Percentiles rank a stretch among this genome's conserved stretches.
phyloP scores from a whole-genome alignment of 2,797 vertebrate genomes.

The Sitta carolinensis region DNA sequence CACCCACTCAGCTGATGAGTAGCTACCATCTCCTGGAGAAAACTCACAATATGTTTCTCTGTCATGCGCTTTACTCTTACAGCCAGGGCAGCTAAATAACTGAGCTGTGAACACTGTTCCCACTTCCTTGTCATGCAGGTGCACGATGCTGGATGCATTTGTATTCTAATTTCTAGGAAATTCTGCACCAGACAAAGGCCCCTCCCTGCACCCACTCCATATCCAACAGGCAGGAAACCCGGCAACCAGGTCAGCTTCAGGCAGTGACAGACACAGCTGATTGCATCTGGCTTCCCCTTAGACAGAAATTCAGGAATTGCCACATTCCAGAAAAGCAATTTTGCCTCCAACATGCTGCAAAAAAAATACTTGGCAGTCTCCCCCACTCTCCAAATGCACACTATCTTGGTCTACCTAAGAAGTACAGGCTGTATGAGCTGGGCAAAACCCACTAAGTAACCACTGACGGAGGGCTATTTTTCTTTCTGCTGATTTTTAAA shows the following conservation, averaged over 20 bases:
- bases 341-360: background rate
- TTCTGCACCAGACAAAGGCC: background rate
- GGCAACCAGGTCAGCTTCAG: background rate
- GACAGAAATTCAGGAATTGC: conserved; percentile 12
- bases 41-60: background rate
- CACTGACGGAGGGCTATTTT: background rate
- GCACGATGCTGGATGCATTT: background rate
- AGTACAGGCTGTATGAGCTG: background rate
- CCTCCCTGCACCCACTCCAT: background rate
- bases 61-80: background rate
- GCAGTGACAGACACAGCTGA: background rate
- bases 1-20: background rate
- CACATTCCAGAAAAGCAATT: conserved; percentile 40
- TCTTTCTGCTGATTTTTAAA: background rate
- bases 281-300: background rate
- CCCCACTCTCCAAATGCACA: background rate
- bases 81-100: background rate
- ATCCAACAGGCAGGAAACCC: background rate
- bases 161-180: background rate
- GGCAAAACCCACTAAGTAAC: background rate
- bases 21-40: background rate
- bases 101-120: background rate
- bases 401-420: background rate
- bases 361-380: background rate
- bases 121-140: background rate